Evolutionary conservation across 1,140 invertebrate species (phyloP), one percentile per base, ranked within the genome.

Genomic region (Trichoplusia ni): DNA sequence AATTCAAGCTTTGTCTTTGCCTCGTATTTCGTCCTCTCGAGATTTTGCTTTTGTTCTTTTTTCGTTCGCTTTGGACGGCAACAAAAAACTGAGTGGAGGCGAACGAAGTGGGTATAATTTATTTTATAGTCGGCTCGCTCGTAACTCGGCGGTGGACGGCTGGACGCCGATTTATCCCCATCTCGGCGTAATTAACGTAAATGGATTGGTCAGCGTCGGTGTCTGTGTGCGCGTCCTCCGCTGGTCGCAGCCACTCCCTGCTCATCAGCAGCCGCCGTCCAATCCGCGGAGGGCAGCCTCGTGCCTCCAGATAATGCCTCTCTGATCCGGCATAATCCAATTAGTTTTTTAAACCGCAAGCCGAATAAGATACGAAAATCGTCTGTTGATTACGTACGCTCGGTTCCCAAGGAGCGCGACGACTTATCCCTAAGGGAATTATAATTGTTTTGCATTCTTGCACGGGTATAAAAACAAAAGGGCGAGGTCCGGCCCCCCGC

Each of bases 401-500:
- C 66, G 71, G 77, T 82, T 84, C 76, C 73, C 77, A 74, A 80
- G 79, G 69, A 77, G 72, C 67, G 75, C 77, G 67, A 69, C 79
- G 75, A 85, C 73, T 86, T 84, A 84, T 89, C 84, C 84, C 84
- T 77, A 75, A 77, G 84, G 81, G 83, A 86, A 83, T 89, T 87
- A 87, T 90, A 90, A 90, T 90, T 90, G 87, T 89, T 90, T 90
- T 90, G 87, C 87, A 90, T 90, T 90, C 87, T 87, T 89, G 84
- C 79, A 86, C 75, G 81, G 75, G 77, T 83, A 90, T 81, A 90
- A 90, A 89, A 90, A 90, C 84, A 89, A 90, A 90, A 87, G 84
- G 75, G 75, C 82, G 72, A 81, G 73, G 60, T 64, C 71, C 71
- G 81, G 79, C 84, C 84, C 80, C 84, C 82, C 81, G 82, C 78